Base-by-base conservation (phyloP, 2,113 vertebrate species). In the Calyptommatus sinebrachiatus region DNA sequence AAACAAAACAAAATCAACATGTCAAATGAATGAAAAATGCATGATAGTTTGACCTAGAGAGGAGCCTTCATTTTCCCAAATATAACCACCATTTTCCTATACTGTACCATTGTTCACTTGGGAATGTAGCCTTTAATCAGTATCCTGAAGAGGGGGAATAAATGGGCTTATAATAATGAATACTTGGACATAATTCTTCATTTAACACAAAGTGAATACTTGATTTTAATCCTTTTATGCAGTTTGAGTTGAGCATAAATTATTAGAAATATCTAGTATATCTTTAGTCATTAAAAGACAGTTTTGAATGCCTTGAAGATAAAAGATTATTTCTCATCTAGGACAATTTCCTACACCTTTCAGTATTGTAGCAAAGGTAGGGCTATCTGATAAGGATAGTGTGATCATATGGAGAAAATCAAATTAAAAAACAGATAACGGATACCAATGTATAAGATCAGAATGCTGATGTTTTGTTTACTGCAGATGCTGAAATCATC, bases 211-310 rank as follows among this genome's bases (percentile, higher is more conserved):
- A 35, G 0, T 50, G 79, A 81, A 61, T 92, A 89, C 86, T 87
- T 81, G 80, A 61, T 63, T 88, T 84, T 71, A n/a, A 21, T 35
- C 14, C 70, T 84, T 75, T 67, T 83, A 69, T 0, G 2, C 60
- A 73, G 6, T 75, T 61, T 73, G 72, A 60, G 48, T 81, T 83
- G 76, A 78, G 2, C 28, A 65, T 87, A 83, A 89, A 84, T 1
- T 26, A 82, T 86, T 88, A 67, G 71, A 87, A 88, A 81, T 91
- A 87, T 88, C 72, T 81, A 78, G 77, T 91, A 80, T 81, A 90
- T 65, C 74, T 29, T 48, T 75, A 60, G 53, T 91, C 87, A 92
- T 92, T 88, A 82, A 85, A 88, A 89, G 62, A 10, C 9, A 48
- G 8, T 66, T 62, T 14, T 63, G 62, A 1, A 12, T 50, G n/a